These are phyloP conservation scores for Sciaenops ocellatus DNA, from an alignment of 2,797 vertebrate genomes.

Conservation along the genomic window DNA sequence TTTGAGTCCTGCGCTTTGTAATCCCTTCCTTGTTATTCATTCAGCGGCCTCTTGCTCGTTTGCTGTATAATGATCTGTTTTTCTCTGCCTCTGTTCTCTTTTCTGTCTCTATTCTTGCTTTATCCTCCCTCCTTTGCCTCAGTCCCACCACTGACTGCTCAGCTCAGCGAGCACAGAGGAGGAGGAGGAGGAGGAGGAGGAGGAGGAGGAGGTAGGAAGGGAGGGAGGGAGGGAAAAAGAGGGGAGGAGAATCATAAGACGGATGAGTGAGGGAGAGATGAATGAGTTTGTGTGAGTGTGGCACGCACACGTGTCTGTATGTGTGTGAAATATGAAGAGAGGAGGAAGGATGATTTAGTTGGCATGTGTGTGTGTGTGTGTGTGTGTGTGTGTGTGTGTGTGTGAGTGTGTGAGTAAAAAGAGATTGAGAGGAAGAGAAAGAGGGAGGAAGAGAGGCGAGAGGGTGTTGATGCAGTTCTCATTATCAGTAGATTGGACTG, in stretches of 20 bases:
- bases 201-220: slow-evolving; percentile 1
- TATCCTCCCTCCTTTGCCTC: slow-evolving; percentile 78
- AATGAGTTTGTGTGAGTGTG: slow-evolving; percentile 72
- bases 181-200: slow-evolving; percentile 50
- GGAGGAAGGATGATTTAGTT: slow-evolving; percentile 63
- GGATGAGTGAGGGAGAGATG: slow-evolving; percentile 75
- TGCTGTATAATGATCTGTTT: slow-evolving; percentile 76
- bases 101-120: slow-evolving; percentile 71
- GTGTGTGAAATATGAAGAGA: slow-evolving; percentile 56
- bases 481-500: slow-evolving; percentile 96
- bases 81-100: slow-evolving; percentile 68
- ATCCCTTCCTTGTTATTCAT: slow-evolving; percentile 80
- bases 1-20: slow-evolving; percentile 73
- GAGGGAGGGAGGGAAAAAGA: slow-evolving; percentile 40
- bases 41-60: slow-evolving; percentile 74
- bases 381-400: slow-evolving; percentile 32
- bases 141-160: slow-evolving; percentile 84
- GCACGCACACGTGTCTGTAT: not conserved
- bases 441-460: slow-evolving; percentile 67
- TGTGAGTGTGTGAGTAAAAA: slow-evolving; percentile 44
- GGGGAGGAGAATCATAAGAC: slow-evolving; percentile 77
- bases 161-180: slow-evolving; percentile 71
- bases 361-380: slow-evolving; percentile 25
- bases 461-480: slow-evolving; percentile 91
- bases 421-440: slow-evolving; percentile 59